A percentile compares a stretch with the other conserved stretches of the same genome.
phyloP scores from a whole-genome alignment of 2,797 vertebrate species.

The Fratercula arctica region DNA sequence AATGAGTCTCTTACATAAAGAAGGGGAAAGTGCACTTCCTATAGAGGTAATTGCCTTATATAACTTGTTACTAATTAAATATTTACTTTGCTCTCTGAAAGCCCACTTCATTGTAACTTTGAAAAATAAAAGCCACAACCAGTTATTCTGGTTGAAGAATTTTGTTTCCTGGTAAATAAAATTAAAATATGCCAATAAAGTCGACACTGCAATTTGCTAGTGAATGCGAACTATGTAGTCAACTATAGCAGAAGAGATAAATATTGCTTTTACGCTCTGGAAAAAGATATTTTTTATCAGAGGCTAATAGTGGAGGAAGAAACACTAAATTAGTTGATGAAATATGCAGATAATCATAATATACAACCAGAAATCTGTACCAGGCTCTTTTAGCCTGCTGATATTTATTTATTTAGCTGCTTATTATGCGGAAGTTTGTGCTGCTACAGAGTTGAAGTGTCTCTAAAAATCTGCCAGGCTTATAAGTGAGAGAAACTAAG shows the following conservation, averaged over 20 bases:
- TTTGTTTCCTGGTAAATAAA: conserved; percentile 43
- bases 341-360: not conserved
- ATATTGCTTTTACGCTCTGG: not conserved
- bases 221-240: not conserved
- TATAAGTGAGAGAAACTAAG: not conserved
- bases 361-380: not conserved
- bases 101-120: not conserved
- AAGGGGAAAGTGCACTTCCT: not conserved
- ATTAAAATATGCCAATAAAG: conserved; percentile 19
- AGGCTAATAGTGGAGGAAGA: not conserved
- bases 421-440: not conserved
- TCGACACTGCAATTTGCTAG: not conserved
- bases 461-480: not conserved
- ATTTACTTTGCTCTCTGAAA: conserved; percentile 56
- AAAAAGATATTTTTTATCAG: not conserved
- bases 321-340: not conserved
- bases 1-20: not conserved
- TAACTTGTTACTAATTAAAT: conserved; percentile 41
- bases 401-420: not conserved
- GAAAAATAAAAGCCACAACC: conserved; percentile 3
- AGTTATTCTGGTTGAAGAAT: conserved; percentile 35
- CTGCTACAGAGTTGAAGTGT: not conserved
- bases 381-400: not conserved
- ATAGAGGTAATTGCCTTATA: conserved; percentile 8
- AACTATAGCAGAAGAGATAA: not conserved